Evolutionary conservation across 2,888 invertebrate species (phyloP).

Genomic region (Seladonia tumulorum): DNA sequence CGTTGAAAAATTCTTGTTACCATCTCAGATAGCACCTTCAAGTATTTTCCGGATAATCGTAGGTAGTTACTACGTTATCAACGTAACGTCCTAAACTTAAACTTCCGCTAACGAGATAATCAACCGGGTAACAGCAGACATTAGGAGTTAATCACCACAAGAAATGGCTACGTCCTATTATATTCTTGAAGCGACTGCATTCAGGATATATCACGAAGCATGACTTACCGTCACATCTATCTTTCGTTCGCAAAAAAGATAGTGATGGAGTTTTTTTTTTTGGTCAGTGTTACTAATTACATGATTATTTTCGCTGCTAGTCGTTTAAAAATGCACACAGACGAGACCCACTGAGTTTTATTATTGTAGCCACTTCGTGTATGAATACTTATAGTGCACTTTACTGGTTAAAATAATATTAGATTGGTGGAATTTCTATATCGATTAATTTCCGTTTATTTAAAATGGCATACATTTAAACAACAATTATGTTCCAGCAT

Average conservation of each 20-base stretch:
- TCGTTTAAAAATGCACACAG: neutral
- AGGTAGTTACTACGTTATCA: slow-evolving; percentile 48
- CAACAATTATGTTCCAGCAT: neutral
- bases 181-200: slow-evolving; percentile 36
- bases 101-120: slow-evolving; percentile 46
- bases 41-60: slow-evolving; percentile 19
- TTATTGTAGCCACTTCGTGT: neutral
- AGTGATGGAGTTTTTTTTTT: neutral
- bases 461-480: neutral
- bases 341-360: neutral
- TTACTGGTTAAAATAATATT: neutral
- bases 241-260: neutral
- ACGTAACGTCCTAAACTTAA: slow-evolving; percentile 35
- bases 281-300: neutral
- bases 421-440: neutral
- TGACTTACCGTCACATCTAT: neutral
- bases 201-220: slow-evolving; percentile 40
- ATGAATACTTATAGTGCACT: neutral
- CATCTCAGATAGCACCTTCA: neutral
- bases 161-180: slow-evolving; percentile 29
- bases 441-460: neutral
- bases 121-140: slow-evolving; percentile 33
- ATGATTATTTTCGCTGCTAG: neutral
- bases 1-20: slow-evolving; percentile 2
- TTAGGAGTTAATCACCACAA: slow-evolving; percentile 43